Base-by-base conservation (phyloP, 2,113 vertebrate genomes). In the Herpailurus yagouaroundi region DNA sequence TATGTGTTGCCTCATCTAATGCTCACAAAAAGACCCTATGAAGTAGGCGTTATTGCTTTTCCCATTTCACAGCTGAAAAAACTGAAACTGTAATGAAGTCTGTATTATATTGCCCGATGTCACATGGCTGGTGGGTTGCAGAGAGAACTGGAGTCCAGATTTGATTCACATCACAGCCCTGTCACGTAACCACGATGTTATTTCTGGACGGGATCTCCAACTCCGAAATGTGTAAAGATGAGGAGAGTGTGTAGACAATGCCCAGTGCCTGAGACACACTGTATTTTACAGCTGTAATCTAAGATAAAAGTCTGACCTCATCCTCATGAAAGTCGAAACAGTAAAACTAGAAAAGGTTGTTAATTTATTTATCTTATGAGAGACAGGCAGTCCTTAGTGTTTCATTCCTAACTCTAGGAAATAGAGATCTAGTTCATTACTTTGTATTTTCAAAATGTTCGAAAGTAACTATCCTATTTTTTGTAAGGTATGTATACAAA, bases 1-100 rank as follows among this genome's bases (percentile, higher is more conserved):
- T 96, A 23, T 81, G 87, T 64, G 33, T 97, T 95, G 90, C 94
- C 87, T 94, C 96, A 96, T 96, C 63, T 88, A 89, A 96, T 60
- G 87, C 95, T 98, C 90, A 83, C 96, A 97, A 96, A 92, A 96
- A 48, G 52, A 80, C 50, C 74, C 63, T 86, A 66, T 94, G 83
- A 95, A 96, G 69, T 52, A 41, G 50, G 27, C 25, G 14, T 95
- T 89, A 87, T 90, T 87, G 79, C 41, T 87, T 69, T 94, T 81
- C 74, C 73, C 90, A 97, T 95, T 96, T 94, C 94, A 96, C 87
- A 97, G 90, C 79, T 96, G 94, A 84, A 90, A 93, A 84, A 96
- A 87, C 69, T 87, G 96, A 98, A 95, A 94, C 92, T 31, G 55
- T 83, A 63, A 83, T 73, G 63, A 88, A 91, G 68, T 48, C 74